Conservation (phyloP, 2,888 invertebrate genomes). For the Clepsis dumicolana region DNA sequence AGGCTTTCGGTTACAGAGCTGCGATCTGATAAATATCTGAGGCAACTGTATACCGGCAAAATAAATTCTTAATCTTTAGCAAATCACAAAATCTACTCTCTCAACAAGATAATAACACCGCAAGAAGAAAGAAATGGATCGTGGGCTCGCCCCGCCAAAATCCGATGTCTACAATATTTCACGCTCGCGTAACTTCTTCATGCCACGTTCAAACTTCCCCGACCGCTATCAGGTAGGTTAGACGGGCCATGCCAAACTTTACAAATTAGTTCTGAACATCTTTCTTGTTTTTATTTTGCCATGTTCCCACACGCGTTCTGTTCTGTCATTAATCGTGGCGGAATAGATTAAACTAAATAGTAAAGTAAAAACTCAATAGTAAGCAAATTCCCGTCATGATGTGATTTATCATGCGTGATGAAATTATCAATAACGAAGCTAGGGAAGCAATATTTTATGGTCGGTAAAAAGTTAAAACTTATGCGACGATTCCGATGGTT, state of each 20-base stretch:
- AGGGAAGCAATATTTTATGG: constrained; percentile 21
- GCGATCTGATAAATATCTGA: no score
- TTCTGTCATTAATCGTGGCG: constrained; percentile 20
- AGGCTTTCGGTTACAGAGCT: no score
- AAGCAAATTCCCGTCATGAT: not conserved
- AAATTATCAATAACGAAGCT: not conserved
- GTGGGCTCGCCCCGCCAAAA: constrained; percentile 57
- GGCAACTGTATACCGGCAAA: not conserved
- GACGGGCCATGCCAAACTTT: constrained; percentile 74
- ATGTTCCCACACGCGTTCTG: constrained; percentile 24
- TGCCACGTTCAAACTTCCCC: constrained; percentile 71
- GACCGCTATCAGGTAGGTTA: constrained; percentile 71
- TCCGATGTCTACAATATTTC: constrained; percentile 69
- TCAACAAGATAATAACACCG: constrained; percentile 52
- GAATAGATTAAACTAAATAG: constrained; percentile 11
- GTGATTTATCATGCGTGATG: constrained; percentile 3
- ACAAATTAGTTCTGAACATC: constrained; percentile 72
- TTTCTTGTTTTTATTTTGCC: constrained; percentile 59
- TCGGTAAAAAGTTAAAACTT: constrained; percentile 14
- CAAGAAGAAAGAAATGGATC: constrained; percentile 56
- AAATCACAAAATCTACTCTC: constrained; percentile 44
- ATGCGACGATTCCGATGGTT: constrained; percentile 2
- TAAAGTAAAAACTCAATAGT: constrained; percentile 9
- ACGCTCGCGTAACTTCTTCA: constrained; percentile 68
- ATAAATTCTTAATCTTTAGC: constrained; percentile 21